Base-by-base conservation (phyloP, 2,888 invertebrate genomes). In the Kryphioiulus occultus region DNA sequence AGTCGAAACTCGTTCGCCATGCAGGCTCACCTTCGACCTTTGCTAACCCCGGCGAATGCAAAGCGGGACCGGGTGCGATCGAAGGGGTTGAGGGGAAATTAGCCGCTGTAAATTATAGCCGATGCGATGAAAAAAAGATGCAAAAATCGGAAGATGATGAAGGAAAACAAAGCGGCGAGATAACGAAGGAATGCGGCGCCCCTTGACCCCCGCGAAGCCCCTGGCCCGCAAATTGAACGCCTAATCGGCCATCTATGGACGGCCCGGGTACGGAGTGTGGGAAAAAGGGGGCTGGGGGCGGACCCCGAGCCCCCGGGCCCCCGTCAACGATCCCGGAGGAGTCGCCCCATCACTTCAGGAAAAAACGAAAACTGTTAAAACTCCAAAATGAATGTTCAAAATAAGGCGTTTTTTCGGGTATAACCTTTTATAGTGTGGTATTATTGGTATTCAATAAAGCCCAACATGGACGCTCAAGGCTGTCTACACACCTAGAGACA, bases 121-220 rank as follows among this genome's bases (percentile, higher is more conserved):
- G 26, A 68, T 68, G 68, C 22, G 53, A 10, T 5, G 4, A 2
- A 68, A 68, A 68, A 26, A 68, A 26, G 26, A 68, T 68, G 68
- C 68, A 68, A 26, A 68, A 68, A 68, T 68, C 68, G 68, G 68
- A 68, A 9, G 68, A 68, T 68, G 68, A 68, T 68, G 68, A 68
- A 68, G 68, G 26, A 68, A 68, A 68, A 68, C 68, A 68, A 68
- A 68, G 68, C 26, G 68, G 68, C 4, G 68, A 68, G 68, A 68
- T 68, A 68, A 68, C 68, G 68, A 4, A 26, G 68, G 68, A 68
- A 68, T 68, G 68, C 68, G 68, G 68, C 68, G 68, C 68, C 68
- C 68, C 68, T 68, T 68, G 26, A 68, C 68, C 68, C 68, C 68
- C 19, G 5, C 22, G 68, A 68, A 26, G 26, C 22, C 68, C 68